Percentiles rank a stretch among this genome's conserved stretches.
These are phyloP conservation scores for Pristis pectinata DNA, from an alignment of 2,797 vertebrate species.

Conservation along the genomic window DNA sequence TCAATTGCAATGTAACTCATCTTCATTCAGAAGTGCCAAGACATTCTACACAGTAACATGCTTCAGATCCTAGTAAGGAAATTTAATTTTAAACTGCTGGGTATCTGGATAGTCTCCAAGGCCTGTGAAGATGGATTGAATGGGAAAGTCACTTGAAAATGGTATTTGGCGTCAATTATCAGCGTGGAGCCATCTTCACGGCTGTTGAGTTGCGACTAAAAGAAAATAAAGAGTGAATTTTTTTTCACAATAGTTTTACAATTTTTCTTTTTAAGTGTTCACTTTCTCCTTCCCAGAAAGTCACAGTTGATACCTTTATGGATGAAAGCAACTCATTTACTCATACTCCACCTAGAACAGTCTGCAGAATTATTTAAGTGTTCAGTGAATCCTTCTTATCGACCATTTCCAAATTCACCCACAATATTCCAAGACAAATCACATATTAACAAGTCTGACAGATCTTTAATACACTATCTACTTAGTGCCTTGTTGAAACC, in stretches of 20 bases:
- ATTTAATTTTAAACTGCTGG: slow-evolving; percentile 79
- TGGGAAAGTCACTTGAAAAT: slow-evolving; percentile 92
- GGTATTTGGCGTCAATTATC: slow-evolving; percentile 82
- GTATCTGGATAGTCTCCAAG: slow-evolving; percentile 84
- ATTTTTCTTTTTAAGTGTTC: not conserved
- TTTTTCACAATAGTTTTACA: not conserved
- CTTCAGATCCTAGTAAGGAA: slow-evolving; percentile 79
- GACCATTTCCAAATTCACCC: not conserved
- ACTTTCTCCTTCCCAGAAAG: not conserved
- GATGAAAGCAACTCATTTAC: not conserved
- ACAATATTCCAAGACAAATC: not conserved
- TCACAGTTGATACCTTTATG: not conserved
- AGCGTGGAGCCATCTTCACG: slow-evolving; percentile 73
- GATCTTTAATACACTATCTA: not conserved
- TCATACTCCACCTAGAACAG: not conserved
- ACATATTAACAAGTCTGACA: not conserved
- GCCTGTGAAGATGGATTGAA: slow-evolving; percentile 77
- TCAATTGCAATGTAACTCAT: not conserved
- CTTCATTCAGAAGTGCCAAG: not conserved
- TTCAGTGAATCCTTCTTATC: not conserved
- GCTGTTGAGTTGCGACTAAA: slow-evolving; percentile 73
- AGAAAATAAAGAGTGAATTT: slow-evolving; percentile 43
- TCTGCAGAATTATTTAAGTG: no score
- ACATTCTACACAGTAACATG: not conserved
- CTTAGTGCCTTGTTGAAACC: not conserved